phyloP scores from a whole-genome alignment of 2,888 invertebrate genomes.

The Luperina testacea region DNA sequence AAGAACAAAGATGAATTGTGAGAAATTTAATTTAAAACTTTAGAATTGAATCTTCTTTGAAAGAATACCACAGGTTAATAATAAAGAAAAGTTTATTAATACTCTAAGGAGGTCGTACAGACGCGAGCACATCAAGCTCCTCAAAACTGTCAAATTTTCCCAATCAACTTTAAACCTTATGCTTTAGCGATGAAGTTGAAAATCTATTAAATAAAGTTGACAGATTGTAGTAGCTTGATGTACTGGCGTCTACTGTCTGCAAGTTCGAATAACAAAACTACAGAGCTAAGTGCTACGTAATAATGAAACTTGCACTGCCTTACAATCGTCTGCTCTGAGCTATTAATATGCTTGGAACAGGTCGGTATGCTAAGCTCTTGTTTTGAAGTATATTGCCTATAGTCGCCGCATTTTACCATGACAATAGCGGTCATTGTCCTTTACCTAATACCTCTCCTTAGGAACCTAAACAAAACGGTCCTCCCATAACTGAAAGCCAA shows the following conservation, averaged over 20 bases:
- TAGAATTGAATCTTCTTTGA: slow-evolving; percentile 19
- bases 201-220: no score
- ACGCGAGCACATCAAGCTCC: no score
- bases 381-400: background rate
- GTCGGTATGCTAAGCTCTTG: slow-evolving; percentile 14
- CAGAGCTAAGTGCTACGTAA: slow-evolving; percentile 22
- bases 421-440: background rate
- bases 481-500: no score
- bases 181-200: no score
- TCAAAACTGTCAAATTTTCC: no score
- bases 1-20: slow-evolving; percentile 28
- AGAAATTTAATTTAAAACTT: slow-evolving; percentile 50
- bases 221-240: no score
- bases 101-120: slow-evolving; percentile 26
- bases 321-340: background rate
- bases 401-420: background rate
- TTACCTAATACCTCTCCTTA: background rate
- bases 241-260: slow-evolving; percentile 7
- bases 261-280: slow-evolving; percentile 22
- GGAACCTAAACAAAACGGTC: background rate
- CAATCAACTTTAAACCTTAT: no score
- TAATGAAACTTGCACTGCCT: slow-evolving; percentile 30
- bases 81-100: slow-evolving; percentile 54
- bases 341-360: slow-evolving; percentile 11
- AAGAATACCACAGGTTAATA: slow-evolving; percentile 42